Percentiles rank a stretch among this genome's conserved stretches.
These are phyloP conservation scores for Selenia dentaria DNA, from an alignment of 2,888 invertebrate species.

Conservation along the genomic window DNA sequence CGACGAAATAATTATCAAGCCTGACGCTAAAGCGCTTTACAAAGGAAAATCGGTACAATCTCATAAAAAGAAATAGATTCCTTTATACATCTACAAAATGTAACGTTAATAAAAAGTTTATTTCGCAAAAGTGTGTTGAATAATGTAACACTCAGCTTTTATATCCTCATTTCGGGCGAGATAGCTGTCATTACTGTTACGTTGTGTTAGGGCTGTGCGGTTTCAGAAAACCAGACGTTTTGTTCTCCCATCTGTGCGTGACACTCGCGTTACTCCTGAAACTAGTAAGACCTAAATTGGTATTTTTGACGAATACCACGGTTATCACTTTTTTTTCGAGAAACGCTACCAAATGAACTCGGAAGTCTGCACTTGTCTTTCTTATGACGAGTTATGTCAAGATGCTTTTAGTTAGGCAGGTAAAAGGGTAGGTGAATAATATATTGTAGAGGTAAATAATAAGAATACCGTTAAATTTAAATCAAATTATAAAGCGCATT, in stretches of 20 bases:
- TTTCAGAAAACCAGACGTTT: not conserved
- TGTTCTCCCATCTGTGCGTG: not conserved
- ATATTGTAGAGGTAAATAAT: too few species aligned
- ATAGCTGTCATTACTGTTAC: slow-evolving; percentile 10
- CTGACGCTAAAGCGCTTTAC: slow-evolving; percentile 33
- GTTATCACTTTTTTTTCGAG: too few species aligned
- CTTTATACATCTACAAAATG: not conserved
- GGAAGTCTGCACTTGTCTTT: too few species aligned
- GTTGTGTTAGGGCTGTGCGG: not conserved
- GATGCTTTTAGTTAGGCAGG: too few species aligned
- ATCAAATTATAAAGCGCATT: too few species aligned
- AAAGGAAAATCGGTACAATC: slow-evolving; percentile 38
- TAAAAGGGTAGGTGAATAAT: too few species aligned
- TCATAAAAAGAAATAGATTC: slow-evolving; percentile 39
- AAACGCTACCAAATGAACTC: too few species aligned
- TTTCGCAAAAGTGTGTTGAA: slow-evolving; percentile 1
- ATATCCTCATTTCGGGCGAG: slow-evolving; percentile 4
- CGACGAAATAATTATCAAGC: slow-evolving; percentile 45
- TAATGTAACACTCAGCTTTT: slow-evolving; percentile 6
- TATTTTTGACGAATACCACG: too few species aligned
- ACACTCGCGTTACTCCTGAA: not conserved
- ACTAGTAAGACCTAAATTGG: too few species aligned
- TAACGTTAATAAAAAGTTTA: not conserved
- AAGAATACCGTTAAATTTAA: too few species aligned
- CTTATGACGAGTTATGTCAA: too few species aligned